These are phyloP conservation scores for Troides helena DNA, from an alignment of 2,888 invertebrate species.

Conservation along the genomic window DNA sequence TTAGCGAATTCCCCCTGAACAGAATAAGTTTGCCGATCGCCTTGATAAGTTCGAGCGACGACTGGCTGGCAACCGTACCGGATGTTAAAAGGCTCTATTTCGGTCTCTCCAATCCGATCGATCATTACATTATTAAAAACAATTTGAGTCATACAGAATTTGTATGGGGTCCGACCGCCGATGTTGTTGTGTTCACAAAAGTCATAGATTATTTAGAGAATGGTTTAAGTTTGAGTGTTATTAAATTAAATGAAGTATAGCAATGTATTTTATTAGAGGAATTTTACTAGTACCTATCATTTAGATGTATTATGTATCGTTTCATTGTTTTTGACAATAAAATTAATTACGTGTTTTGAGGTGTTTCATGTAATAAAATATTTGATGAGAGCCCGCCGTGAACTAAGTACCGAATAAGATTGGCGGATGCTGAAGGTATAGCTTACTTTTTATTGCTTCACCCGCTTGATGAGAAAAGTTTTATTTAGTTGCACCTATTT, in stretches of 20 bases:
- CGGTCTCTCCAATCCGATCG: conserved; percentile 52
- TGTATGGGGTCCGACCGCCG: conserved; percentile 52
- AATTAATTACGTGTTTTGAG: conserved; percentile 7
- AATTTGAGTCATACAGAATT: conserved; percentile 60
- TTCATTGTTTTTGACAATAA: conserved; percentile 13
- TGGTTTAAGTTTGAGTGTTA: conserved; percentile 35
- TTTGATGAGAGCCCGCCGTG: conserved; percentile 7
- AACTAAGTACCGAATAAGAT: conserved; percentile 26
- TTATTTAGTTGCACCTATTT: conserved; percentile 39
- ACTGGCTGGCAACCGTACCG: conserved; percentile 51
- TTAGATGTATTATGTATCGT: not conserved
- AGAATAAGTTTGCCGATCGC: conserved; percentile 53
- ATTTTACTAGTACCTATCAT: conserved; percentile 2
- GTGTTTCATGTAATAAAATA: conserved; percentile 6
- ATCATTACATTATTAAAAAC: conserved; percentile 52
- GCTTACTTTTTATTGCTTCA: conserved; percentile 41
- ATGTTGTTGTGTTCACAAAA: conserved; percentile 48
- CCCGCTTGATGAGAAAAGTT: conserved; percentile 46
- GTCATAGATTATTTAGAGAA: conserved; percentile 48
- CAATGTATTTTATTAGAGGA: not conserved
- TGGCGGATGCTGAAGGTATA: conserved; percentile 34
- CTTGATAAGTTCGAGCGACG: conserved; percentile 56
- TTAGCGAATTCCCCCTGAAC: conserved; percentile 44
- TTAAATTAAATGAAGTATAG: conserved; percentile 33
- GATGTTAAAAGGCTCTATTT: conserved; percentile 54